A percentile compares a stretch with the other conserved stretches of the same genome.
These are phyloP conservation scores for Threskiornis aethiopicus DNA, from an alignment of 2,797 vertebrate species.

Conservation along the genomic window DNA sequence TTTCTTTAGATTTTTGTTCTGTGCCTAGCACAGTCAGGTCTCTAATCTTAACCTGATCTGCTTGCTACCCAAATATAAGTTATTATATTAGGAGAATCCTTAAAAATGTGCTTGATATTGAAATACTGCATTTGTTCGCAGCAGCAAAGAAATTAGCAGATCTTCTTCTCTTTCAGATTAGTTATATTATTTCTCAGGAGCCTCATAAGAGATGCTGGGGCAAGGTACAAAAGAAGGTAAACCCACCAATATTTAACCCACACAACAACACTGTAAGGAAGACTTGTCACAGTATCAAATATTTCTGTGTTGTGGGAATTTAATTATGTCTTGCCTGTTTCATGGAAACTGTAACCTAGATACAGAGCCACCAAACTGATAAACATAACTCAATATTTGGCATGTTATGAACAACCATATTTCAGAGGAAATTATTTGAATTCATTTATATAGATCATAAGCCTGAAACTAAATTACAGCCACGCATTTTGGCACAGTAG, in stretches of 20 bases:
- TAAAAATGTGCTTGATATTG: neutral
- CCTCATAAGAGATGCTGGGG: neutral
- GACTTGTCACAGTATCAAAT: constrained; percentile 36
- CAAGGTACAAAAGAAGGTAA: neutral
- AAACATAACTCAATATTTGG: constrained; percentile 42
- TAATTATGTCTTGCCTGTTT: constrained; percentile 35
- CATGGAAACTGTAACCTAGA: constrained; percentile 44
- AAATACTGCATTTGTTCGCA: neutral
- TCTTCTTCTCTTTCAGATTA: neutral
- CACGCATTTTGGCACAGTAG: neutral
- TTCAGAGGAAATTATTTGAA: constrained; percentile 42
- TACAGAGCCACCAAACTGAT: constrained; percentile 1
- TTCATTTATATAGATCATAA: constrained; percentile 25
- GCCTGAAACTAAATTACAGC: constrained; percentile 22
- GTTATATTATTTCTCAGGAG: neutral
- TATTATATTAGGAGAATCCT: neutral
- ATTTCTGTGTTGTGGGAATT: constrained; percentile 24
- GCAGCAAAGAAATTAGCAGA: neutral
- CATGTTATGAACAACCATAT: constrained; percentile 32
- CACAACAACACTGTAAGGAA: neutral
- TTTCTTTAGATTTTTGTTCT: neutral
- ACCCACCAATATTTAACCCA: neutral
- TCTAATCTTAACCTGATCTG: neutral
- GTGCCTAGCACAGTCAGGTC: neutral
- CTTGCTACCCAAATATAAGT: neutral